Conservation (phyloP, 2,797 vertebrate genomes). For the Schizothorax lantsangensis region DNA sequence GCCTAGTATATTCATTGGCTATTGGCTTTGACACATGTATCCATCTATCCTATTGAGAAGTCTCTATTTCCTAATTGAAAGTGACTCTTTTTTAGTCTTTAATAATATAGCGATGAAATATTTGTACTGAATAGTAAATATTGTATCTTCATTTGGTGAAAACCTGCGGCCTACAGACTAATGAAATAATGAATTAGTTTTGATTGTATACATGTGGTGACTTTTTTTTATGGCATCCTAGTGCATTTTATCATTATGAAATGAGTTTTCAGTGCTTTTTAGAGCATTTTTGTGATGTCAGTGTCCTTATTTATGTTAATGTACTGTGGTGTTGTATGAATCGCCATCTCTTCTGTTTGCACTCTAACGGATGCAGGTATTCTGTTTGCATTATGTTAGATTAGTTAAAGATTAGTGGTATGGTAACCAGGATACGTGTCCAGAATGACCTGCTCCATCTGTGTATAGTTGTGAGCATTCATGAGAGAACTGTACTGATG, state of each 20-base stretch:
- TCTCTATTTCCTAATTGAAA: not conserved
- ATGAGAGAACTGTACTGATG: not conserved
- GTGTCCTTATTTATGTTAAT: not conserved
- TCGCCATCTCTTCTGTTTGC: not conserved
- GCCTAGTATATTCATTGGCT: not conserved
- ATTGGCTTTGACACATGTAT: not conserved
- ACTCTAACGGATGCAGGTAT: conserved; percentile 40
- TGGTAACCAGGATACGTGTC: conserved; percentile 42
- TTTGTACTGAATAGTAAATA: not conserved
- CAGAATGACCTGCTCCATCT: not conserved
- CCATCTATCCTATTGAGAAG: not conserved
- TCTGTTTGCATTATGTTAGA: conserved; percentile 13
- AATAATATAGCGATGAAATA: not conserved
- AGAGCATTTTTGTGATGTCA: not conserved
- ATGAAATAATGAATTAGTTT: not conserved
- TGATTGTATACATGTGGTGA: not conserved
- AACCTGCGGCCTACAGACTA: not conserved
- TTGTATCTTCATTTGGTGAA: not conserved
- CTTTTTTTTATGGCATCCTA: not conserved
- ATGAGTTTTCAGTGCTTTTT: not conserved
- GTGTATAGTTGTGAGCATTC: not conserved
- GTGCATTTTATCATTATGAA: not conserved
- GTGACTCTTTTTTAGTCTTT: not conserved
- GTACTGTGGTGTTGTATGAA: not conserved
- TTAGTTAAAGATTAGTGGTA: conserved; percentile 4